These are phyloP conservation scores for Phataginus tetradactyla DNA, from an alignment of 2,797 vertebrate species.

Conservation along the genomic window DNA sequence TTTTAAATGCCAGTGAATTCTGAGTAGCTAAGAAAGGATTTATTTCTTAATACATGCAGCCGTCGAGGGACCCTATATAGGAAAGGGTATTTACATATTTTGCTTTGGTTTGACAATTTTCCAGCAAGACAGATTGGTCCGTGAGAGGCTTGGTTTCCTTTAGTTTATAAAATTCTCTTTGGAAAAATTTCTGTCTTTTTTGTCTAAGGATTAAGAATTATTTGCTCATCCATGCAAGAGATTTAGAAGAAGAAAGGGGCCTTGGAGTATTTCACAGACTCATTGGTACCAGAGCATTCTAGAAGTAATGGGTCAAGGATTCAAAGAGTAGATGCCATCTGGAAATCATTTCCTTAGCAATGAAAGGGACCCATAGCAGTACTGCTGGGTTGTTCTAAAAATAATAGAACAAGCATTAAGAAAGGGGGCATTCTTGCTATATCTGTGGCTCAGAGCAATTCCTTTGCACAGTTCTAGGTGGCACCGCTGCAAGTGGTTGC, in stretches of 20 bases:
- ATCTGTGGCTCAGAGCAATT: background rate
- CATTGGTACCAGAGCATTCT: background rate
- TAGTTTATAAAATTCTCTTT: background rate
- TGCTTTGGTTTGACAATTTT: conserved; percentile 33
- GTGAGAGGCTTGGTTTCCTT: conserved; percentile 34
- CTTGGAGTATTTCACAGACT: background rate
- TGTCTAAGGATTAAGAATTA: background rate
- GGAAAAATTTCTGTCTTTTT: background rate
- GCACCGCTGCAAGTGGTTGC: background rate
- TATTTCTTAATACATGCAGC: background rate
- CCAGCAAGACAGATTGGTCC: conserved; percentile 16
- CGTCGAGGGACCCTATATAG: background rate
- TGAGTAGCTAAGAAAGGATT: background rate
- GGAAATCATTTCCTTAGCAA: background rate
- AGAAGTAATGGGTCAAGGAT: background rate
- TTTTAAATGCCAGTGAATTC: background rate
- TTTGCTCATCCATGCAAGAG: background rate
- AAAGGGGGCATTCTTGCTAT: background rate
- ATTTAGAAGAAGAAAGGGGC: background rate
- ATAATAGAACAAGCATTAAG: background rate
- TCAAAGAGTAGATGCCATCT: background rate
- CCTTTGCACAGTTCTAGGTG: background rate
- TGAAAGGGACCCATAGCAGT: background rate
- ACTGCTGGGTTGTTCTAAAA: background rate
- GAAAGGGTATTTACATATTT: background rate